phyloP scores from a whole-genome alignment of 2,888 invertebrate species.

The Heliconius erato region DNA sequence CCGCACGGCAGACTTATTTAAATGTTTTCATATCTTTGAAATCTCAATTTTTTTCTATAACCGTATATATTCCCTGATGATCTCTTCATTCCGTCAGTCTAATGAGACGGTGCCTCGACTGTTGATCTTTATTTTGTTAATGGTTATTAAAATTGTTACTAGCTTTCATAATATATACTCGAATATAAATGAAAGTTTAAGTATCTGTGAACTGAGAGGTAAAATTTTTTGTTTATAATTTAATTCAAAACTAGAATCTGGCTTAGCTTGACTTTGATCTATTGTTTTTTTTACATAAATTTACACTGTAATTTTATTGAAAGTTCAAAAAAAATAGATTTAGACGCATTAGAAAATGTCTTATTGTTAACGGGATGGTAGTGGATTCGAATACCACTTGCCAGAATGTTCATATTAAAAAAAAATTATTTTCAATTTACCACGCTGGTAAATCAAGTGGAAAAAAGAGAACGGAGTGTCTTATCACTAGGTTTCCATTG shows the following conservation, averaged over 20 bases:
- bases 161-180: not conserved
- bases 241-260: not conserved
- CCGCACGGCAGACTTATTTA: slow-evolving; percentile 12
- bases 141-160: slow-evolving; percentile 5
- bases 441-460: not conserved
- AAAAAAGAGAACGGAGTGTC: not conserved
- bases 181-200: not conserved
- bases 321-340: no score
- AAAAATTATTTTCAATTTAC: not conserved
- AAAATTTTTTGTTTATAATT: not conserved
- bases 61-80: slow-evolving; percentile 10
- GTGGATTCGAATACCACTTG: not conserved
- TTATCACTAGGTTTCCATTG: not conserved
- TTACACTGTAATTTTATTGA: no score
- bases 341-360: no score
- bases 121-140: slow-evolving; percentile 17
- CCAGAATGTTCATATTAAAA: not conserved
- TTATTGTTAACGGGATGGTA: not conserved
- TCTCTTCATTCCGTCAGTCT: slow-evolving; percentile 21
- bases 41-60: slow-evolving; percentile 18
- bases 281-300: not conserved
- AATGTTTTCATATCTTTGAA: slow-evolving; percentile 19
- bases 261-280: not conserved
- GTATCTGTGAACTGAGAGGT: not conserved
- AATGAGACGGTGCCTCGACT: slow-evolving; percentile 10